These are phyloP conservation scores for Sycon ciliatum DNA, from an alignment of 37 sponge, comb jelly and placozoan species.

Conservation along the genomic window DNA sequence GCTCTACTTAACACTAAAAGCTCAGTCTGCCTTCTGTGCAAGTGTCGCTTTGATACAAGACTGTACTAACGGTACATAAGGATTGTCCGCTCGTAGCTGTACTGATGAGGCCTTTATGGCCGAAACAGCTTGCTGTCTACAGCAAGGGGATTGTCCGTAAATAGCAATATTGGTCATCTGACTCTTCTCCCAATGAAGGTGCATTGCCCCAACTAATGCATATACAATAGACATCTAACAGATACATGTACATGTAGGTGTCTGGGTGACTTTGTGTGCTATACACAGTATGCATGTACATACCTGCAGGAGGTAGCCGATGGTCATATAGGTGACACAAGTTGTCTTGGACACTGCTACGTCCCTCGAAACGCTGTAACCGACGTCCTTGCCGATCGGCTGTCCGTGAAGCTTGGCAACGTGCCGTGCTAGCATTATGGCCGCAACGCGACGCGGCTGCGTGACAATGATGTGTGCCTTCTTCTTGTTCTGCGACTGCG, in stretches of 20 bases:
- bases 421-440: constrained; percentile 44
- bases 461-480: constrained; percentile 35
- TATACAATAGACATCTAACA: too few species aligned
- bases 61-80: too few species aligned
- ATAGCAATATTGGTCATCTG: too few species aligned
- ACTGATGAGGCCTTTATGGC: too few species aligned
- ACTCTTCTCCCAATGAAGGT: too few species aligned
- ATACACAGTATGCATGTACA: not conserved
- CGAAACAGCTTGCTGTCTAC: too few species aligned
- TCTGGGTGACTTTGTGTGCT: not conserved
- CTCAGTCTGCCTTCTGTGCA: too few species aligned
- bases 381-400: constrained; percentile 40
- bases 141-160: too few species aligned
- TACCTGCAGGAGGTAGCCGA: constrained; percentile 59
- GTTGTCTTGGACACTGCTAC: not conserved
- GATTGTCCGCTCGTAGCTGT: too few species aligned
- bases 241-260: not conserved
- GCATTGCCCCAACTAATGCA: too few species aligned
- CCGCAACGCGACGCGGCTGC: constrained; percentile 65
- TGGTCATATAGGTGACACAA: constrained; percentile 55
- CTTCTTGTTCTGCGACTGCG: not conserved
- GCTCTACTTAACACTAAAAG: too few species aligned
- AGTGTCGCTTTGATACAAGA: too few species aligned
- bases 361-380: constrained; percentile 38
- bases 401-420: constrained; percentile 42